Percentiles rank a stretch among this genome's conserved stretches.
phyloP scores from a whole-genome alignment of 2,797 vertebrate genomes.

The Enteromius viviparus region DNA sequence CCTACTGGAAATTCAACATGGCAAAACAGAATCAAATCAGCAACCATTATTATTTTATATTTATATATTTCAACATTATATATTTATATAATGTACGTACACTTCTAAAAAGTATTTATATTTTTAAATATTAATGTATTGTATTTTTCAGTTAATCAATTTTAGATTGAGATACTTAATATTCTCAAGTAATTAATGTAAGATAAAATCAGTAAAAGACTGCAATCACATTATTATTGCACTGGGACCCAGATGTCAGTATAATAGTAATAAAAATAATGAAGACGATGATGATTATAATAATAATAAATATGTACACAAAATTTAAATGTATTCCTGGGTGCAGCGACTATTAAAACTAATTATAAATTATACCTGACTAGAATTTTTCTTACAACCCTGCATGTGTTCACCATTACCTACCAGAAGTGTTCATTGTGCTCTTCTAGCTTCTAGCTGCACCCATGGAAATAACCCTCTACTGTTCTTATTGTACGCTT shows the following conservation, averaged over 20 bases:
- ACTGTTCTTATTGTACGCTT: slow-evolving; percentile 23
- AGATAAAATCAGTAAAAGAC: not conserved
- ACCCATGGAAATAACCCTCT: slow-evolving; percentile 23
- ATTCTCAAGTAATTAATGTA: not conserved
- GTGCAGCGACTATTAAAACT: not conserved
- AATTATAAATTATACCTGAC: not conserved
- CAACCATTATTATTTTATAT: not conserved
- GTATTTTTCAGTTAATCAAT: not conserved
- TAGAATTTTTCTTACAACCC: not conserved
- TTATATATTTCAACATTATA: too few species aligned
- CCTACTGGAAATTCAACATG: not conserved
- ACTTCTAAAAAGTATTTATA: not conserved
- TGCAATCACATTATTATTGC: not conserved
- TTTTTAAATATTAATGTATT: not conserved
- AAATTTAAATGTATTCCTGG: not conserved
- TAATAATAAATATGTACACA: not conserved
- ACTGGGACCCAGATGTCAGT: not conserved
- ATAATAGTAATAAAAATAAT: not conserved
- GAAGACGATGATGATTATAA: not conserved
- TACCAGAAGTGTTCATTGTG: not conserved
- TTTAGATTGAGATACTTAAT: not conserved
- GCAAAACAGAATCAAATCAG: not conserved
- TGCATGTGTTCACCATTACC: not conserved
- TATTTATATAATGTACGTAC: not conserved
- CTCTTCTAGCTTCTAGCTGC: not conserved